Evolutionary conservation across 2,113 vertebrate genomes (phyloP).

Genomic region (Vanacampus margaritifer): DNA sequence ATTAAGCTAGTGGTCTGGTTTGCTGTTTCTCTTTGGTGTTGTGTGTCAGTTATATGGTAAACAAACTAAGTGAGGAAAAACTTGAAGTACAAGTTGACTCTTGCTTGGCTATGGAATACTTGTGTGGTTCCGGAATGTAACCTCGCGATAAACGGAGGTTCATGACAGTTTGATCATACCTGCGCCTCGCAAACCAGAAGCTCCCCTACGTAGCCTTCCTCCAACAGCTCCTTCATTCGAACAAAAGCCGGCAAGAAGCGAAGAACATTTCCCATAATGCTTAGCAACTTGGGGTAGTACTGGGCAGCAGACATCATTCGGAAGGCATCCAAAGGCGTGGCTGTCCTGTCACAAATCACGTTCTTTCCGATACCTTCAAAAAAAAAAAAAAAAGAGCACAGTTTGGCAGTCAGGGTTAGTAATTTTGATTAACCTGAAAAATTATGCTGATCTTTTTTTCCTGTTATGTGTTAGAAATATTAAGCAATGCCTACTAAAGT

Average conservation of each 20-base stretch:
- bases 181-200: constrained; percentile 92
- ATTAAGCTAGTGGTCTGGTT: too few relatives aligned
- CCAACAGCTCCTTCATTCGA: constrained; percentile 94
- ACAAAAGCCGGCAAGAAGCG: constrained; percentile 94
- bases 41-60: too few relatives aligned
- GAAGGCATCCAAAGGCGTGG: constrained; percentile 94
- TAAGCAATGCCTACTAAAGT: neutral
- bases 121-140: too few relatives aligned
- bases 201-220: constrained; percentile 93
- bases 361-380: constrained; percentile 93
- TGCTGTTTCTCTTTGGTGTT: too few relatives aligned
- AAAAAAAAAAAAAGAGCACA: neutral
- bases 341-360: constrained; percentile 94
- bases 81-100: too few relatives aligned
- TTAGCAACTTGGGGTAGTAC: constrained; percentile 98
- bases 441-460: neutral
- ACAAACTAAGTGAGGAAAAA: too few relatives aligned
- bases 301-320: constrained; percentile 97
- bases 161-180: constrained; percentile 30
- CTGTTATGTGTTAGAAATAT: neutral
- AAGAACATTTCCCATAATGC: constrained; percentile 96
- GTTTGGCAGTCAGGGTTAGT: neutral
- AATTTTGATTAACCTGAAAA: neutral
- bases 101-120: too few relatives aligned
- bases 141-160: too few relatives aligned